Evolutionary conservation across 37 sponge, comb jelly and placozoan species (phyloP), one percentile per base, ranked within the genome.

Genomic region (Spongilla lacustris): DNA sequence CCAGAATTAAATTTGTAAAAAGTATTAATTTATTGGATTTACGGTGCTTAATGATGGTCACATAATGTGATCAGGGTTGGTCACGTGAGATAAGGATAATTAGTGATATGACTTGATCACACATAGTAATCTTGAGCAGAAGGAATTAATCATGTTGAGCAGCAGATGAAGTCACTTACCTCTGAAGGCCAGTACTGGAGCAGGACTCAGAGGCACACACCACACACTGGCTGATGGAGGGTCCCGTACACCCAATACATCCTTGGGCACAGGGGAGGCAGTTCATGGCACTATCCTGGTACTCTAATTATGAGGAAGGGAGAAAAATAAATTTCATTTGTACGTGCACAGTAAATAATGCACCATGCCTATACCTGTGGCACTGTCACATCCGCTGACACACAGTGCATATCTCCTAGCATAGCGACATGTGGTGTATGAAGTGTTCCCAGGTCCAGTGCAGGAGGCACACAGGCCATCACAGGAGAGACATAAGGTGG

Each of bases 161-260:
- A n/a, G n/a, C n/a, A n/a, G n/a, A n/a, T n/a, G n/a, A n/a, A n/a
- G n/a, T n/a, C 58, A 19, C 14, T 1, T 58, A 58, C 58, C 58
- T 14, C 19, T 6, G 58, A 10, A 58, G 12, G 58, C 1, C 58
- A 58, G 58, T 58, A 58, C 21, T 58, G 58, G 12, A 1, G 21
- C 58, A 58, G 12, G 69, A 68, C n/a, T 58, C 50, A 34, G 14
- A 0, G 35, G 21, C 36, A 79, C 90, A 89, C 22, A 74, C 9
- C 12, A 72, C 3, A 79, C 90, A 89, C 30, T 79, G 48, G 23
- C 5, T 80, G 68, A 22, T 0, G 33, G 85, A 14, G 37, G 85
- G 68, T 8, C 85, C 90, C 29, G 76, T 84, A 36, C 90, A 89
- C 3, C 85, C 85, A 27, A 41, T 0, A 31, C 90, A 89, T 28